Conservation (phyloP, 1,140 invertebrate genomes). For the Popillia japonica region DNA sequence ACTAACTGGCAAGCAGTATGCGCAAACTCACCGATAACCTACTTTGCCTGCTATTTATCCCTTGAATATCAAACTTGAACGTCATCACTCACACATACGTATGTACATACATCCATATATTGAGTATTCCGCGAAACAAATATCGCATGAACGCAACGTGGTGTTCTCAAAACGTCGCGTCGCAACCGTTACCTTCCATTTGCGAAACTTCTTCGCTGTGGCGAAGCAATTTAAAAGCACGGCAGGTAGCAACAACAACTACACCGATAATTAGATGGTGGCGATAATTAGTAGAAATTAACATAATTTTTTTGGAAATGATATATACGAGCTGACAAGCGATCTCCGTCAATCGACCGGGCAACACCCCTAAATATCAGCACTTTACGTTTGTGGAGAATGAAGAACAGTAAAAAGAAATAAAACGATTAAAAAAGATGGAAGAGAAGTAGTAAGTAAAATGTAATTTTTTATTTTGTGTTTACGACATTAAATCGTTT, state of each 20-base stretch:
- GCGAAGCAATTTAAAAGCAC: neutral
- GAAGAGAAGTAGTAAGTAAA: neutral
- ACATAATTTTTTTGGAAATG: conserved; percentile 12
- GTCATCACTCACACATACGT: neutral
- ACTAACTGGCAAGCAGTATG: no score
- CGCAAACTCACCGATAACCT: no score
- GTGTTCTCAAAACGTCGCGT: neutral
- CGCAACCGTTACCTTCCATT: conserved; percentile 14
- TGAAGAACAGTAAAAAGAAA: neutral
- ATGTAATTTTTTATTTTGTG: neutral
- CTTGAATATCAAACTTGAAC: no score
- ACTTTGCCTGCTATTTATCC: no score
- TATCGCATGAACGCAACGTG: neutral
- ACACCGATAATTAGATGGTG: conserved; percentile 2
- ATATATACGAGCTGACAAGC: conserved; percentile 2
- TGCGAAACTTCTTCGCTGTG: neutral
- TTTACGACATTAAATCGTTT: neutral
- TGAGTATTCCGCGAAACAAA: neutral
- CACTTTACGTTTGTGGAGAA: neutral
- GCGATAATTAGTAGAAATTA: conserved; percentile 12
- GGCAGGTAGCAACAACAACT: conserved; percentile 3
- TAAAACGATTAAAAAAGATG: neutral
- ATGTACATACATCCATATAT: neutral
- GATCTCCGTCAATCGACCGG: neutral
- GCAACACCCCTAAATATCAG: neutral